Evolutionary conservation across 2,113 vertebrate genomes (phyloP).

Genomic region (Pterocles gutturalis): DNA sequence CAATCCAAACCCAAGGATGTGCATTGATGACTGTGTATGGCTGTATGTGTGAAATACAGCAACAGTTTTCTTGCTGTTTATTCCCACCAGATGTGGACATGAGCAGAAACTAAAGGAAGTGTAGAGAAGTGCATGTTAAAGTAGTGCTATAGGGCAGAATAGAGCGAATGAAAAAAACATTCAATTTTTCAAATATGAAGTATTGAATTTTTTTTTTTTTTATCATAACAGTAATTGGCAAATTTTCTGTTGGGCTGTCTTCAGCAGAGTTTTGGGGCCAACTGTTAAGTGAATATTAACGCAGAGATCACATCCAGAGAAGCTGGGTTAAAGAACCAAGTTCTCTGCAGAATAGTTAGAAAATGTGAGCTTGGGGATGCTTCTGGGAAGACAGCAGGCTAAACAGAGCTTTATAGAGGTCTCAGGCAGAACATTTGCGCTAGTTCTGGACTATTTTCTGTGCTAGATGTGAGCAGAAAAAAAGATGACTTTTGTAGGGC

Average conservation of each 20-base stretch:
- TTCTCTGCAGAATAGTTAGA: background rate
- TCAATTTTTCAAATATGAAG: fast-evolving
- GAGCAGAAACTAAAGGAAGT: background rate
- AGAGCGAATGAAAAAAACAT: background rate
- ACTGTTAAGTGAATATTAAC: background rate
- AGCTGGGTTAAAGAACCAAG: fast-evolving
- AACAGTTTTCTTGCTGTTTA: background rate
- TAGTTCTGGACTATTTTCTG: background rate
- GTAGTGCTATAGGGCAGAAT: background rate
- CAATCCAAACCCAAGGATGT: background rate
- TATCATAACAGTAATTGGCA: background rate
- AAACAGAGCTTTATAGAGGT: background rate
- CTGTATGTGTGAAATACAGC: background rate
- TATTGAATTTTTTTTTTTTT: background rate
- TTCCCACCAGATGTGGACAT: background rate
- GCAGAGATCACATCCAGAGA: background rate
- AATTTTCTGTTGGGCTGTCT: background rate
- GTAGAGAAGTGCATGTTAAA: fast-evolving
- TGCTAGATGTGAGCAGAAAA: background rate
- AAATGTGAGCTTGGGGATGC: background rate
- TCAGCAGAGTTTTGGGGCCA: background rate
- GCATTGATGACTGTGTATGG: background rate
- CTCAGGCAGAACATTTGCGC: background rate
- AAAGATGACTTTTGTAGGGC: background rate
- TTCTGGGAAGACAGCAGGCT: background rate